phyloP scores from a whole-genome alignment of 2,888 invertebrate species.

The Orgyia antiqua region DNA sequence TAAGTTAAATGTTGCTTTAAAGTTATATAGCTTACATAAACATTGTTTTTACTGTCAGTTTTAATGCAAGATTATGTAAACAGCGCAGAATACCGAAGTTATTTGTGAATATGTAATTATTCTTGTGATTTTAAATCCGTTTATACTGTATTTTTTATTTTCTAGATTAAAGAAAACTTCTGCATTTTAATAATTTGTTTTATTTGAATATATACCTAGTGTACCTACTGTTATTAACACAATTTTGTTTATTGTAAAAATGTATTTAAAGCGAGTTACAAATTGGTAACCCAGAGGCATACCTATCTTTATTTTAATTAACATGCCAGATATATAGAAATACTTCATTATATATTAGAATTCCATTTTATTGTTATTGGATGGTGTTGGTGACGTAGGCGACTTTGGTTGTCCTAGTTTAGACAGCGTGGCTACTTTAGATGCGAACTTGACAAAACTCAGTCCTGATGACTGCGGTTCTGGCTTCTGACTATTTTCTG shows the following conservation, averaged over 20 bases:
- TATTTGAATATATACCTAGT: constrained; percentile 19
- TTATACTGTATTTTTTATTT: constrained; percentile 78
- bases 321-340: too few relatives aligned
- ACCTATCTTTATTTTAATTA: too few relatives aligned
- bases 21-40: constrained; percentile 67
- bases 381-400: constrained; percentile 54
- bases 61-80: constrained; percentile 61
- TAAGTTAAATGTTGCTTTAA: constrained; percentile 76
- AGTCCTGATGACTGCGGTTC: constrained; percentile 57
- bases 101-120: constrained; percentile 79
- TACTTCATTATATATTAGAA: too few relatives aligned
- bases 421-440: constrained; percentile 61
- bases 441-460: constrained; percentile 65
- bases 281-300: too few relatives aligned
- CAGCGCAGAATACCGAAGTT: constrained; percentile 60
- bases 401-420: constrained; percentile 58
- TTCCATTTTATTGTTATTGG: constrained; percentile 53
- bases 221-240: too few relatives aligned
- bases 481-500: constrained; percentile 52
- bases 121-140: constrained; percentile 77
- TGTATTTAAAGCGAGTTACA: too few relatives aligned
- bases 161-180: constrained; percentile 78
- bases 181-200: constrained; percentile 47
- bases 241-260: too few relatives aligned
- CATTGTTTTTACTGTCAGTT: constrained; percentile 68